These are phyloP conservation scores for Gallinago solitaria DNA, from an alignment of 2,797 vertebrate genomes.

Conservation along the genomic window DNA sequence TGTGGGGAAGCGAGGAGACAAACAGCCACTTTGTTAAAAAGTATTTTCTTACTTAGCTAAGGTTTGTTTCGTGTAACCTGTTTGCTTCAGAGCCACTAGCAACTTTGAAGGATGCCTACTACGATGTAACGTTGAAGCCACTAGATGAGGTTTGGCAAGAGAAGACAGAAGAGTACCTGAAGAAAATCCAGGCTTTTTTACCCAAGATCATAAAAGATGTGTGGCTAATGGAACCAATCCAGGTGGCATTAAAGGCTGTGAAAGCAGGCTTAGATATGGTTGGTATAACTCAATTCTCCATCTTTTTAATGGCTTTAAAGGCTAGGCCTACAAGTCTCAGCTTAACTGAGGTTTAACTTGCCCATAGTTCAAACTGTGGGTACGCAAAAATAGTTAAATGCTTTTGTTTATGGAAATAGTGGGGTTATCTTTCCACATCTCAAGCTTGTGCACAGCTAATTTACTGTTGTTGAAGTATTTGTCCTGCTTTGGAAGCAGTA, in stretches of 20 bases:
- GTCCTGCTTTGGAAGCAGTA: neutral
- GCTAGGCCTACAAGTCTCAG: neutral
- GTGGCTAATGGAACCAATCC: conserved; percentile 76
- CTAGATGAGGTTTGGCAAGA: conserved; percentile 81
- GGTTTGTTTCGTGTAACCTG: neutral
- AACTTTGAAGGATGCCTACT: conserved; percentile 85
- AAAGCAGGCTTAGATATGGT: conserved; percentile 80
- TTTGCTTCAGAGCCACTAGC: conserved; percentile 80
- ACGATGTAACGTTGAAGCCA: conserved; percentile 81
- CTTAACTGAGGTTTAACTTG: too few species aligned
- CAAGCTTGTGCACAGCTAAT: neutral
- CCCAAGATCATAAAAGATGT: conserved; percentile 76
- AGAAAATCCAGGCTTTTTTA: conserved; percentile 71
- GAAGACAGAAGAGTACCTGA: conserved; percentile 67
- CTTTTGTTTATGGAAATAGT: neutral
- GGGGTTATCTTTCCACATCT: neutral
- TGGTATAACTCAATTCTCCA: conserved; percentile 21
- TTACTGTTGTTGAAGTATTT: neutral
- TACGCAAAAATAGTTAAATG: neutral
- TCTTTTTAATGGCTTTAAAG: neutral
- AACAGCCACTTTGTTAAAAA: neutral
- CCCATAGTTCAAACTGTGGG: neutral
- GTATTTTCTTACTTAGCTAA: neutral
- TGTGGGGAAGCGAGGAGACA: neutral
- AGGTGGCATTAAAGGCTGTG: conserved; percentile 50